Conservation (phyloP, 2,888 invertebrate genomes). For the Pheosia tremula region DNA sequence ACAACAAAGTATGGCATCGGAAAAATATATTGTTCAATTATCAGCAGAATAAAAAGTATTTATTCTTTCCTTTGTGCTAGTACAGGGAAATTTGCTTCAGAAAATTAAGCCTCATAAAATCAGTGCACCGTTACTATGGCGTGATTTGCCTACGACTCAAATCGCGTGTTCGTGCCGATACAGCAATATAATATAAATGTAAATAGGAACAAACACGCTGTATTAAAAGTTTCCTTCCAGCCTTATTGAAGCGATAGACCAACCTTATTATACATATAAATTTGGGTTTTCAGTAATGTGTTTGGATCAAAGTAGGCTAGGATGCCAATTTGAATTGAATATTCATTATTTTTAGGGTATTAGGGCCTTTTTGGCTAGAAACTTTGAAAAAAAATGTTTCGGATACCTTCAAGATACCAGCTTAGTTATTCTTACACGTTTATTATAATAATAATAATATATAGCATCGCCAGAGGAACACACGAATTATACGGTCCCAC, state of each 20-base stretch:
- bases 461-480: too few species aligned
- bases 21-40: too few species aligned
- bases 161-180: slow-evolving; percentile 27
- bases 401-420: too few species aligned
- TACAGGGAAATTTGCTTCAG: too few species aligned
- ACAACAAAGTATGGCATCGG: too few species aligned
- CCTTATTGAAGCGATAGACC: background rate
- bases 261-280: slow-evolving; percentile 10
- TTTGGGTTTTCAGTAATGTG: background rate
- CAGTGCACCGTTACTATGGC: slow-evolving; percentile 4
- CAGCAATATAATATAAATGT: slow-evolving; percentile 25
- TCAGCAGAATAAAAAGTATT: too few species aligned
- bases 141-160: slow-evolving; percentile 21
- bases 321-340: background rate
- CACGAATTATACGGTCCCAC: too few species aligned
- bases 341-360: background rate
- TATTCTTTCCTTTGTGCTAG: too few species aligned
- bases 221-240: slow-evolving; percentile 13
- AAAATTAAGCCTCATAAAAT: background rate
- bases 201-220: slow-evolving; percentile 20
- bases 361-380: too few species aligned
- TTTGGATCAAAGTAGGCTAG: background rate
- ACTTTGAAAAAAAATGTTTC: too few species aligned
- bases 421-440: too few species aligned
- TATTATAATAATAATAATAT: too few species aligned